Percentiles rank a stretch among this genome's conserved stretches.
These are phyloP conservation scores for Cotesia typhae DNA, from an alignment of 1,140 invertebrate genomes.

Conservation along the genomic window DNA sequence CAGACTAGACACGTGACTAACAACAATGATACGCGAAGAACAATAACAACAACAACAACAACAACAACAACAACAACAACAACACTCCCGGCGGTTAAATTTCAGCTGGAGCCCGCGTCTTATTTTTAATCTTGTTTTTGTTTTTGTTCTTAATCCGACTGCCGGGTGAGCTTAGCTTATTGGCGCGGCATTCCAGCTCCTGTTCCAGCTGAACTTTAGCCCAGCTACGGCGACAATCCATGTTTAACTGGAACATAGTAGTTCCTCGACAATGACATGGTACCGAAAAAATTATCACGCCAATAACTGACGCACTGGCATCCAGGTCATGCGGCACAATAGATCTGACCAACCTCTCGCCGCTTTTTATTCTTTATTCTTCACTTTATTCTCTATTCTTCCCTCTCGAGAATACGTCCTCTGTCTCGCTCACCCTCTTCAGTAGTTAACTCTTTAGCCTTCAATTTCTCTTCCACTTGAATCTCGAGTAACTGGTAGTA, in stretches of 20 bases:
- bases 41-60: too few species aligned
- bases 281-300: constrained; percentile 17
- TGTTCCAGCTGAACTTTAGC: constrained; percentile 33
- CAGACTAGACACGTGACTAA: constrained; percentile 46
- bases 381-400: neutral
- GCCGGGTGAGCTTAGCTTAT: constrained; percentile 2
- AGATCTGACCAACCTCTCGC: constrained; percentile 6
- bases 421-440: neutral
- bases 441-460: too few species aligned
- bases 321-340: constrained; percentile 31
- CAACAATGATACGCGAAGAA: neutral
- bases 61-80: too few species aligned
- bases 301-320: constrained; percentile 31
- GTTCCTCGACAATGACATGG: constrained; percentile 47
- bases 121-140: neutral
- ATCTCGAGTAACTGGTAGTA: too few species aligned
- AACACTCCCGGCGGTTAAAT: neutral
- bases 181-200: constrained; percentile 23
- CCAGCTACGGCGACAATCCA: neutral
- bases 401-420: neutral
- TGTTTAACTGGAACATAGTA: constrained; percentile 44
- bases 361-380: neutral
- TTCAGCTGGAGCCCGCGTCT: constrained; percentile 1
- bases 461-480: too few species aligned
- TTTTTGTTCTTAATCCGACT: neutral